phyloP scores from a whole-genome alignment of 2,888 invertebrate species.

The Eupithecia abbreviata region DNA sequence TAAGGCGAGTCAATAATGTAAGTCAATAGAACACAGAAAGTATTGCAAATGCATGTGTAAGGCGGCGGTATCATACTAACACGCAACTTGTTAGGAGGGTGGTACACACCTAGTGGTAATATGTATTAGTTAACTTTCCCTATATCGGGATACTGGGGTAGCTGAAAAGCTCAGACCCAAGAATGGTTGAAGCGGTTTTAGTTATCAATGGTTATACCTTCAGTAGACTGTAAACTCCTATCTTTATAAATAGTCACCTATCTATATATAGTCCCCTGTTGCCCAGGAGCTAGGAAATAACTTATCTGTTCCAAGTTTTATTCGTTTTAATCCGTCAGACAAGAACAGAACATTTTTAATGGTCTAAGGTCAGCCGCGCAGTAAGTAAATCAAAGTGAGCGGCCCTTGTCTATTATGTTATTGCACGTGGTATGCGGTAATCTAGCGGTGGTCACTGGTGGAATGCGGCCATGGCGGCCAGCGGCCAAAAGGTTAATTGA shows the following conservation, averaged over 20 bases:
- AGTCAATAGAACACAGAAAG: not conserved
- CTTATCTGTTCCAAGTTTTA: no score
- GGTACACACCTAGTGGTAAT: not conserved
- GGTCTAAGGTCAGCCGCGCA: not conserved
- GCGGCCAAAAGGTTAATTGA: conserved; percentile 39
- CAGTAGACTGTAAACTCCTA: not conserved
- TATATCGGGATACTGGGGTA: no score
- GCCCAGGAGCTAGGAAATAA: no score
- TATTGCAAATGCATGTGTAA: not conserved
- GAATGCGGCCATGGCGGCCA: not conserved
- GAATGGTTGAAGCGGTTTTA: not conserved
- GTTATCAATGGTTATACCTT: not conserved
- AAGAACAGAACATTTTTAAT: not conserved
- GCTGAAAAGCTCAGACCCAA: not conserved
- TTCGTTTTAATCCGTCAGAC: not conserved
- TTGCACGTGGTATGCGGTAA: conserved; percentile 30
- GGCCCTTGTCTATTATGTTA: not conserved
- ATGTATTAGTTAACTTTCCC: not conserved
- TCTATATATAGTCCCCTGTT: no score
- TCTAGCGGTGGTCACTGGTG: conserved; percentile 16
- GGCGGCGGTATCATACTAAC: no score
- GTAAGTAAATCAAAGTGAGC: not conserved
- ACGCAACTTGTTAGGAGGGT: not conserved
- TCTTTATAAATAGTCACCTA: not conserved
- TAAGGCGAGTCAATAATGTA: not conserved